Evolutionary conservation across 2,113 vertebrate species (phyloP).

Genomic region (Okapia johnstoni): DNA sequence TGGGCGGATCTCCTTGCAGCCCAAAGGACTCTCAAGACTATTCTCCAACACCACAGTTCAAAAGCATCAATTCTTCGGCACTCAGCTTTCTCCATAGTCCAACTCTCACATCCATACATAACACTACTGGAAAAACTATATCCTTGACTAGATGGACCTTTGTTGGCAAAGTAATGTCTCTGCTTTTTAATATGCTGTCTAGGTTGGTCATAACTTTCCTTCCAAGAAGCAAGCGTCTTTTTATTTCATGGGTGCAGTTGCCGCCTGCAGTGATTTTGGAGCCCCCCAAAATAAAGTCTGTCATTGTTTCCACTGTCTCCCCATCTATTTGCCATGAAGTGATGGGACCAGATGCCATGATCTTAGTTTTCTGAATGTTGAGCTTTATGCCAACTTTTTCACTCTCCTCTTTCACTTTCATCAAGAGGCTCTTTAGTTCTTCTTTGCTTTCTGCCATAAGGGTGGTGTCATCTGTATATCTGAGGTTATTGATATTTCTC

Average conservation of each 20-base stretch:
- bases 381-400: not conserved
- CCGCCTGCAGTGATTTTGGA: not conserved
- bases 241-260: not conserved
- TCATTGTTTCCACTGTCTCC: not conserved
- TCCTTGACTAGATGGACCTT: not conserved
- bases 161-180: not conserved
- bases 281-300: not conserved
- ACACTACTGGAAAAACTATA: not conserved
- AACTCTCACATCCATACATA: not conserved
- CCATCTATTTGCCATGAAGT: not conserved
- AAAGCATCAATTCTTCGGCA: not conserved
- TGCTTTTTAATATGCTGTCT: not conserved
- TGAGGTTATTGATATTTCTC: not conserved
- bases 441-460: not conserved
- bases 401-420: not conserved
- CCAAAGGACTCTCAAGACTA: not conserved
- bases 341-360: not conserved
- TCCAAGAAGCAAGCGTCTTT: not conserved
- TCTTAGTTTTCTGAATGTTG: not conserved
- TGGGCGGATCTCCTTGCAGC: not conserved
- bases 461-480: not conserved
- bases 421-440: not conserved
- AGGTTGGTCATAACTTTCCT: not conserved
- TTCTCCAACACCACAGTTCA: not conserved
- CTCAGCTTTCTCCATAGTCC: not conserved